Conservation (phyloP, 2,113 vertebrate species). For the Tenrec ecaudatus region DNA sequence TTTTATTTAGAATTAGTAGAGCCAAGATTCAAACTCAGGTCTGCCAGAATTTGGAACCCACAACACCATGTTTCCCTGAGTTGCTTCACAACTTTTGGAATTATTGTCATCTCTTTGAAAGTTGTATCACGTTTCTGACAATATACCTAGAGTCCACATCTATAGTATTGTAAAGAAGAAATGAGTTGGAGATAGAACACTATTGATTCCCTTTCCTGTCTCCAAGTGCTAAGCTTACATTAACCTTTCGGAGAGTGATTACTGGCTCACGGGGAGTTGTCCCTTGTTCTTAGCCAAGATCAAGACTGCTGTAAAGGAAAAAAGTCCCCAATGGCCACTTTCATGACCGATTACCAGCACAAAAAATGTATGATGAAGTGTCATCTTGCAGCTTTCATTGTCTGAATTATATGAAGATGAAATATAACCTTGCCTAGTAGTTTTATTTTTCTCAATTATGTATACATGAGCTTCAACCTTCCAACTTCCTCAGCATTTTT, state of each 20-base stretch:
- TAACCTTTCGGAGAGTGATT: background rate
- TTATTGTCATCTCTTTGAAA: constrained; percentile 5
- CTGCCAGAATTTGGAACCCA: background rate
- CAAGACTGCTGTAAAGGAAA: constrained; percentile 43
- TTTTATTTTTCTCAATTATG: constrained; percentile 39
- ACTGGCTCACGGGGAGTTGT: background rate
- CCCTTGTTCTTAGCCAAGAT: background rate
- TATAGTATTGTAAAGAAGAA: background rate
- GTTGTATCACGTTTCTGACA: constrained; percentile 47
- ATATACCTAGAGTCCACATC: background rate
- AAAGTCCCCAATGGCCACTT: background rate
- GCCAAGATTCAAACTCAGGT: constrained; percentile 19
- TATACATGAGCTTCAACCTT: background rate
- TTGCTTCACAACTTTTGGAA: background rate
- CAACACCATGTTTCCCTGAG: background rate
- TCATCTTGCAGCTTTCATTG: constrained; percentile 22
- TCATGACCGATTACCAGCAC: constrained; percentile 19
- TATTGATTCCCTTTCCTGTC: background rate
- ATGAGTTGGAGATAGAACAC: background rate
- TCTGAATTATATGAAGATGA: constrained; percentile 26
- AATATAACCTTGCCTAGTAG: background rate
- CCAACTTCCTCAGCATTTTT: background rate
- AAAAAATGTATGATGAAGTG: background rate
- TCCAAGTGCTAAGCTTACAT: background rate
- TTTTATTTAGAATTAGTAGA: background rate